Percentiles rank a stretch among this genome's conserved stretches.
Evolutionary conservation across 2,888 invertebrate species (phyloP).

Genomic region (Neoaliturus tenellus): DNA sequence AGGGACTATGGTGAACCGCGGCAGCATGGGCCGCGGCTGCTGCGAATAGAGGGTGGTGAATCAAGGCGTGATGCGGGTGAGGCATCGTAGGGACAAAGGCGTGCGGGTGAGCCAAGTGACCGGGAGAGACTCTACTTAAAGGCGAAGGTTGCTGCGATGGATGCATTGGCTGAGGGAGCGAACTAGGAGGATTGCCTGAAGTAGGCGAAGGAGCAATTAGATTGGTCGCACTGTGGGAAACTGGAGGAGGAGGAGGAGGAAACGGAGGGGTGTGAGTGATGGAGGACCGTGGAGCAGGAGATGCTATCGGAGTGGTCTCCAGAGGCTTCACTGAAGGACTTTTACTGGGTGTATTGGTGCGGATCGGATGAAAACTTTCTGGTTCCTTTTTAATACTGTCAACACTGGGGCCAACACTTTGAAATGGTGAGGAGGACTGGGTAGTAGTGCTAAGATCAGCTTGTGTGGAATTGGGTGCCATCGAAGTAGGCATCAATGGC

Average conservation of each 20-base stretch:
- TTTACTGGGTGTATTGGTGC: slow-evolving; percentile 69
- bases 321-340: slow-evolving; percentile 68
- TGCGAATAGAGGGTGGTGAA: slow-evolving; percentile 81
- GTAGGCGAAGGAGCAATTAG: slow-evolving; percentile 65
- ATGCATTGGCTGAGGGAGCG: slow-evolving; percentile 83
- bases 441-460: slow-evolving; percentile 72
- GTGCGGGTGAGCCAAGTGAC: slow-evolving; percentile 69
- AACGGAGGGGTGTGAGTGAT: slow-evolving; percentile 63
- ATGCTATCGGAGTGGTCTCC: slow-evolving; percentile 60
- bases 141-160: slow-evolving; percentile 85
- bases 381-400: slow-evolving; percentile 87
- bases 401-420: slow-evolving; percentile 79
- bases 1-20: slow-evolving; percentile 82
- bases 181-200: slow-evolving; percentile 74
- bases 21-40: slow-evolving; percentile 77
- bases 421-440: slow-evolving; percentile 73
- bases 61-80: slow-evolving; percentile 82
- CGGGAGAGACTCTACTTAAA: slow-evolving; percentile 70
- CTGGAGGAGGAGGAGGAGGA: slow-evolving; percentile 64
- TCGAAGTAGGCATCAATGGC: slow-evolving; percentile 67
- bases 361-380: slow-evolving; percentile 72
- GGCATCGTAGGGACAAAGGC: slow-evolving; percentile 74
- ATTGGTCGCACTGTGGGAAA: slow-evolving; percentile 71
- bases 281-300: slow-evolving; percentile 66
- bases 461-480: slow-evolving; percentile 59